Base-by-base conservation (phyloP, 1,140 invertebrate genomes). In the Drosophila willistoni region DNA sequence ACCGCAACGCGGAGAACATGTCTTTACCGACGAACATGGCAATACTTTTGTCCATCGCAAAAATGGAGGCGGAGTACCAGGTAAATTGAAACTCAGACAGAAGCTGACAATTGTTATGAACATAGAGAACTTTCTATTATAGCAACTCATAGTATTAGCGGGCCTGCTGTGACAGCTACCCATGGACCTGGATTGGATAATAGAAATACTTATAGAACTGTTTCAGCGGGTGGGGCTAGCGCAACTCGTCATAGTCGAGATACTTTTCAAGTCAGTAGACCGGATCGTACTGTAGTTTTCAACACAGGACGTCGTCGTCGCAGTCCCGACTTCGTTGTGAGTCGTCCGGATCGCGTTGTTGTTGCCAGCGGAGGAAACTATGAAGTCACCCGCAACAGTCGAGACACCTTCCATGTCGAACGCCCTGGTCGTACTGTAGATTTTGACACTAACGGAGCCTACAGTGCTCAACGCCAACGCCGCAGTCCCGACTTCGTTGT, bases 11-110 rank as follows among this genome's bases (percentile, higher is more conserved):
- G 47, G 71, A 12, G 25, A 64, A 17, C 77, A 81, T 55, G 55
- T 64, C 19, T 84, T 63, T 22, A 81, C 59, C 0, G 81, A 84
- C 44, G 73, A 66, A 4, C 44, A 14, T 5, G 81, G 81, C 1
- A 84, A 68, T 33, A 71, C 70, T 0, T 84, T 64, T 74, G 62
- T 69, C 5, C 29, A 85, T 17, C 25, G 22, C 0, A 65, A 54
- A 0, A 14, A 44, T n/a, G 29, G 44, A 42, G 9, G 17, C 10
- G 29, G 61, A 2, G 22, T 25, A 41, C 39, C 41, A 62, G 25
- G 42, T 51, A 22, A 51, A 51, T 22, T 12, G 7, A 4, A 51
- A 51, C 1, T 4, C 9, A 4, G 12, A 5, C 1, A 39, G 12
- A 13, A 13, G 12, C 3, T 13, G 0, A 13, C 3, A 39, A 39